phyloP scores from a whole-genome alignment of 2,888 invertebrate genomes.

The Conus canariensis region DNA sequence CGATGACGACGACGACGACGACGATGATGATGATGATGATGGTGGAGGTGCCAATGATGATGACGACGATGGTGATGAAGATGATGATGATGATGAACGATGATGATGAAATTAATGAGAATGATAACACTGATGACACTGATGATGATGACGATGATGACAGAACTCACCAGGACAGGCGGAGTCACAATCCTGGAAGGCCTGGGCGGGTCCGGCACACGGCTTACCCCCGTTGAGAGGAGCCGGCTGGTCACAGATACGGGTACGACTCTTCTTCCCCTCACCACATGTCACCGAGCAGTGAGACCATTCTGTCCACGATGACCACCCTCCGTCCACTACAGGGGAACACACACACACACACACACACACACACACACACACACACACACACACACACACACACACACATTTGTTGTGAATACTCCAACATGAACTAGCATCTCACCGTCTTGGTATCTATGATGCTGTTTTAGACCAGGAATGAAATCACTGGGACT shows the following conservation, averaged over 20 bases:
- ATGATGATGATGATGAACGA: neutral
- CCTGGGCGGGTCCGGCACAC: constrained; percentile 84
- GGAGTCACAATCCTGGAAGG: neutral
- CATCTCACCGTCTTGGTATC: too few species aligned
- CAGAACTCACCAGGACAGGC: neutral
- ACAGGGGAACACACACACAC: neutral
- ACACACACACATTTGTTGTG: neutral
- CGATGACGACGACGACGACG: neutral
- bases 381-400: neutral
- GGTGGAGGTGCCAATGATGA: neutral
- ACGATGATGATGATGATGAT: constrained; percentile 1
- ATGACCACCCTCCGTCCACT: constrained; percentile 73
- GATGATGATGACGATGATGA: constrained; percentile 9
- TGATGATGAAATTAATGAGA: neutral
- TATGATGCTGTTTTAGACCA: too few species aligned
- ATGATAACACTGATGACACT: neutral
- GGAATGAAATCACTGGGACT: too few species aligned
- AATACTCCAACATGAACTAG: too few species aligned
- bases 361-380: neutral
- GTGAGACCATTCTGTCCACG: constrained; percentile 72
- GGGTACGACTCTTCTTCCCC: constrained; percentile 67
- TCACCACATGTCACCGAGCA: constrained; percentile 74
- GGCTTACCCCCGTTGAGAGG: constrained; percentile 96
- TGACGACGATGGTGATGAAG: neutral
- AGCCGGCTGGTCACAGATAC: constrained; percentile 85